These are phyloP conservation scores for Haliclona indistincta DNA, from an alignment of 37 sponge, comb jelly and placozoan genomes.

Conservation along the genomic window DNA sequence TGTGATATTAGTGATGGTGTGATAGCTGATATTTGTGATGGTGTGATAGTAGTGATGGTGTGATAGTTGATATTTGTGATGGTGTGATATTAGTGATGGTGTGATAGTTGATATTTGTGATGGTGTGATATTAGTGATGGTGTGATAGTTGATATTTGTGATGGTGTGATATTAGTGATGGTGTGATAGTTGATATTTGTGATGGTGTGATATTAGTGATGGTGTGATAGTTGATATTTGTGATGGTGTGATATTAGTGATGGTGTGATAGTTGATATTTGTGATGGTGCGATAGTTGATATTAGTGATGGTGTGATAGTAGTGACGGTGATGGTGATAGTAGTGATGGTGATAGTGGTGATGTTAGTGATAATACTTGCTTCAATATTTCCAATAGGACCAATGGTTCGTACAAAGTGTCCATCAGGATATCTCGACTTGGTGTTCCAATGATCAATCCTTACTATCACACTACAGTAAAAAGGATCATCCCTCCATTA, in stretches of 20 bases:
- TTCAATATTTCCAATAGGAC: slow-evolving; percentile 73
- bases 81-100: not conserved
- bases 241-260: not conserved
- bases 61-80: not conserved
- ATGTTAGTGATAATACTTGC: not conserved
- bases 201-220: not conserved
- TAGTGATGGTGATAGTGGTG: not conserved
- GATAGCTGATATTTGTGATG: too few species aligned
- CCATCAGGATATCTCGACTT: slow-evolving; percentile 78
- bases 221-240: not conserved
- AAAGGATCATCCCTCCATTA: not conserved
- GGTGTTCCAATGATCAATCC: slow-evolving; percentile 67
- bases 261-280: not conserved
- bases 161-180: too few species aligned
- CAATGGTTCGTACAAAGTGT: slow-evolving; percentile 77
- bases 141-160: too few species aligned
- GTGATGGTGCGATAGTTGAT: not conserved
- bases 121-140: not conserved
- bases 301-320: not conserved
- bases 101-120: not conserved
- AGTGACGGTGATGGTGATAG: not conserved
- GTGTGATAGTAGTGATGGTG: not conserved
- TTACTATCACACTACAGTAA: slow-evolving; percentile 52
- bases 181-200: not conserved
- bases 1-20: not conserved